Percentiles rank a stretch among this genome's conserved stretches.
phyloP scores from a whole-genome alignment of 2,888 invertebrate genomes.

The Sphaerophoria taeniata region DNA sequence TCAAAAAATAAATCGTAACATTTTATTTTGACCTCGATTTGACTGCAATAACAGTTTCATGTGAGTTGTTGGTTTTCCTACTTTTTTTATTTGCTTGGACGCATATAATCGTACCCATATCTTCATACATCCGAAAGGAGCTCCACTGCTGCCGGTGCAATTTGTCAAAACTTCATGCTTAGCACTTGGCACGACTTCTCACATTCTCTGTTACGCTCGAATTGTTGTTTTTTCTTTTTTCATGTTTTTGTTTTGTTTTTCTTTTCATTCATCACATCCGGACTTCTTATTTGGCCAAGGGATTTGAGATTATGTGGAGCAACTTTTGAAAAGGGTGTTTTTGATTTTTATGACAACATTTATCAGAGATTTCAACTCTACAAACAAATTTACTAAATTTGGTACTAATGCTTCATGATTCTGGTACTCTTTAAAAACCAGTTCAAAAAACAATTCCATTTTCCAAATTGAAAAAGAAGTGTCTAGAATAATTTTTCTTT shows the following conservation, averaged over 20 bases:
- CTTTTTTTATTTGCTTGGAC: slow-evolving; percentile 12
- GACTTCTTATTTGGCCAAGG: slow-evolving; percentile 10
- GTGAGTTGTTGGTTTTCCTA: not conserved
- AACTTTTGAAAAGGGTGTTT: slow-evolving; percentile 1
- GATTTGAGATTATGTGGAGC: slow-evolving; percentile 1
- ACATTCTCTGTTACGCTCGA: not conserved
- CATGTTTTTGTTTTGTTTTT: not conserved
- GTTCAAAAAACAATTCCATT: too few relatives aligned
- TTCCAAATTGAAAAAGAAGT: too few relatives aligned
- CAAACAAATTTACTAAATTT: too few relatives aligned
- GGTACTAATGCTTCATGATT: too few relatives aligned
- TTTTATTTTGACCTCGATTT: slow-evolving; percentile 73
- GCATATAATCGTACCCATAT: slow-evolving; percentile 12
- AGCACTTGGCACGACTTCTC: slow-evolving; percentile 60
- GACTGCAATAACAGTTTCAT: slow-evolving; percentile 67
- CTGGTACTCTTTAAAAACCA: too few relatives aligned
- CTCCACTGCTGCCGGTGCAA: slow-evolving; percentile 47
- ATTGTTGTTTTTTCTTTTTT: not conserved
- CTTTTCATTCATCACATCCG: not conserved
- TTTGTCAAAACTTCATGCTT: slow-evolving; percentile 69
- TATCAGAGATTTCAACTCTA: too few relatives aligned
- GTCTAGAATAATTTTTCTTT: too few relatives aligned
- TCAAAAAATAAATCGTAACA: slow-evolving; percentile 61
- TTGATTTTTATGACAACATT: not conserved
- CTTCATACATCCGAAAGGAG: slow-evolving; percentile 18